Base-by-base conservation (phyloP, 2,888 invertebrate genomes). In the Leucophenga maculata region DNA sequence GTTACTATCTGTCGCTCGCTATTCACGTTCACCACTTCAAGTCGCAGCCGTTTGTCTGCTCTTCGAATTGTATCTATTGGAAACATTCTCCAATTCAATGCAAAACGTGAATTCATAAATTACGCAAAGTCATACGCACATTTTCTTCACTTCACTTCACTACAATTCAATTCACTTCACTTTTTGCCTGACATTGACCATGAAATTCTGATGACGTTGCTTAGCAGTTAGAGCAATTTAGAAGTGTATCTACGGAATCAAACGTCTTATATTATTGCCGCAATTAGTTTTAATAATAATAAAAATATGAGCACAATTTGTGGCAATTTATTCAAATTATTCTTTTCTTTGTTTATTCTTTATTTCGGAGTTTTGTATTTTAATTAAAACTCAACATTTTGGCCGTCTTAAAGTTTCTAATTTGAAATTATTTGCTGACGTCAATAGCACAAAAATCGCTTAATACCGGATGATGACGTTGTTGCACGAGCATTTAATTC, bases 131-230 rank as follows among this genome's bases (percentile, higher is more conserved):
- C 32, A 46, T 44, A 20, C 44, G 62, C 20, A 48, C 62, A 18
- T 57, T 22, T n/a, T 22, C 22, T 22, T 8, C 20, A 55, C 16
- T 18, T 26, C 59, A 59, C 59, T 59, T 59, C 18, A 18, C 9
- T 57, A 13, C 57, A 26, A 6, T 22, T 57, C 31, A 57, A 0
- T 52, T 72, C 80, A 79, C 79, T 81, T 75, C 77, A 75, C 74
- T 75, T 26, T 75, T 74, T 79, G 73, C 59, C 69, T 78, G 82
- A 64, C 80, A 79, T 82, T 81, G 82, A 77, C 82, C 81, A 77
- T 81, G 82, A 80, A 82, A 70, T 66, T 57, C 65, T 65, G 72
- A 62, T 82, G 82, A 81, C 82, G 80, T 80, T 70, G 74, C 59
- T 59, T 6, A 59, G 46, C 32, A 60, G 8, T 39, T 60, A n/a